phyloP scores from a whole-genome alignment of 2,797 vertebrate genomes.

The Enteromius unitaeniatus region DNA sequence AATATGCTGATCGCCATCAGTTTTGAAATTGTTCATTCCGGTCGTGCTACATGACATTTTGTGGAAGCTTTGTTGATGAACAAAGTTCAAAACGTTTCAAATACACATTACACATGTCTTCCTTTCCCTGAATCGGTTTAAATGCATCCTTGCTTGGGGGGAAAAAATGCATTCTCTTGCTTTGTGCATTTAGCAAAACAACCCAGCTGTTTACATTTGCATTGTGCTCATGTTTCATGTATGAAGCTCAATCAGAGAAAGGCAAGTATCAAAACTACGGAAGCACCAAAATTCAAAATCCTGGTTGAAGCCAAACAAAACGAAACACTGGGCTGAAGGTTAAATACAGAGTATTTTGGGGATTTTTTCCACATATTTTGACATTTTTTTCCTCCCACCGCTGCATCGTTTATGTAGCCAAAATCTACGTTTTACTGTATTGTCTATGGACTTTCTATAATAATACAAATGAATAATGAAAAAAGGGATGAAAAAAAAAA shows the following conservation, averaged over 20 bases:
- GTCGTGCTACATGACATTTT: background rate
- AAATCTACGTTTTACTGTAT: too few relatives aligned
- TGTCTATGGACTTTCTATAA: background rate
- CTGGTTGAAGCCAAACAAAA: too few relatives aligned
- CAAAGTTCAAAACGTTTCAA: background rate
- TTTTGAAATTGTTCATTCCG: background rate
- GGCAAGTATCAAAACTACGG: background rate
- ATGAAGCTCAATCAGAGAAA: background rate
- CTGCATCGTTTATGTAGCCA: too few relatives aligned
- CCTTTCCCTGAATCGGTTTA: background rate
- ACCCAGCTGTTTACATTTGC: background rate
- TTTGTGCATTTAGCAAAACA: background rate
- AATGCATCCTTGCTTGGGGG: background rate
- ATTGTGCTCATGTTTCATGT: background rate
- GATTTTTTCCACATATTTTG: too few relatives aligned
- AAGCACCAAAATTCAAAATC: too few relatives aligned
- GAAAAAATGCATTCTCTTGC: background rate
- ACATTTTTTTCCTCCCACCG: too few relatives aligned
- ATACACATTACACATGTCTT: background rate
- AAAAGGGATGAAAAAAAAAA: slow-evolving; percentile 47
- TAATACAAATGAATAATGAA: background rate
- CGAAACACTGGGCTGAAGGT: too few relatives aligned
- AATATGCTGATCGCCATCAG: background rate
- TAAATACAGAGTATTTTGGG: too few relatives aligned
- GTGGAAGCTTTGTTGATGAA: background rate